Evolutionary conservation across 2,113 vertebrate species (phyloP).

Genomic region (Mixornis gularis): DNA sequence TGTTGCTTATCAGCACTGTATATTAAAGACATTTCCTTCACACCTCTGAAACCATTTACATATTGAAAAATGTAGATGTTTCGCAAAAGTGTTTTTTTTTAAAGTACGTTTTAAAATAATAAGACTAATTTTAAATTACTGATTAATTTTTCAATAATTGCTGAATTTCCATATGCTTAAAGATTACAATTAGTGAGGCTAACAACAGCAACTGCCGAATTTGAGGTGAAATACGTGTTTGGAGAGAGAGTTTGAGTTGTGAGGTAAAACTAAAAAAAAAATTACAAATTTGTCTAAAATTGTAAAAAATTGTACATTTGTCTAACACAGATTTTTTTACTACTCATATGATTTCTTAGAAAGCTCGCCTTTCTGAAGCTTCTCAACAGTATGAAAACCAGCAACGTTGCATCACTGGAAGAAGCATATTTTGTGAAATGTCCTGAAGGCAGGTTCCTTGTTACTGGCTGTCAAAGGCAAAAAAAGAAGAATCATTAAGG

Average conservation of each 20-base stretch:
- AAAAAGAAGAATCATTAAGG: background rate
- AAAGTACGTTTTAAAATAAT: background rate
- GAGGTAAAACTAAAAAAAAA: background rate
- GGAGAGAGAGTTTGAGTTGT: background rate
- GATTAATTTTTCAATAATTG: background rate
- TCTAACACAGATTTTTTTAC: background rate
- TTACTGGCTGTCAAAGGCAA: background rate
- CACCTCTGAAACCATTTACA: constrained; percentile 45
- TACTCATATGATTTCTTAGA: background rate
- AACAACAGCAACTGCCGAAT: background rate
- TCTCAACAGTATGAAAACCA: background rate
- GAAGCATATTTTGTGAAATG: background rate
- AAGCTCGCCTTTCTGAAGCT: background rate
- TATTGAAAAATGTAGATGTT: constrained; percentile 24
- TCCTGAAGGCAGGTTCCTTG: constrained; percentile 12
- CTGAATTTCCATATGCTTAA: background rate
- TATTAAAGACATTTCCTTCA: constrained; percentile 50
- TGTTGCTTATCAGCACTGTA: constrained; percentile 53
- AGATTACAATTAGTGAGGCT: background rate
- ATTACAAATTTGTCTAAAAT: background rate
- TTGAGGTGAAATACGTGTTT: background rate
- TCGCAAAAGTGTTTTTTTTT: background rate
- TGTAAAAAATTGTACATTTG: no score
- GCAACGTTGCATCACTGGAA: background rate
- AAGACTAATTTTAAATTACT: background rate